A percentile compares a stretch with the other conserved stretches of the same genome.
phyloP scores from a whole-genome alignment of 2,888 invertebrate species.

The Acanthosepion esculentum region DNA sequence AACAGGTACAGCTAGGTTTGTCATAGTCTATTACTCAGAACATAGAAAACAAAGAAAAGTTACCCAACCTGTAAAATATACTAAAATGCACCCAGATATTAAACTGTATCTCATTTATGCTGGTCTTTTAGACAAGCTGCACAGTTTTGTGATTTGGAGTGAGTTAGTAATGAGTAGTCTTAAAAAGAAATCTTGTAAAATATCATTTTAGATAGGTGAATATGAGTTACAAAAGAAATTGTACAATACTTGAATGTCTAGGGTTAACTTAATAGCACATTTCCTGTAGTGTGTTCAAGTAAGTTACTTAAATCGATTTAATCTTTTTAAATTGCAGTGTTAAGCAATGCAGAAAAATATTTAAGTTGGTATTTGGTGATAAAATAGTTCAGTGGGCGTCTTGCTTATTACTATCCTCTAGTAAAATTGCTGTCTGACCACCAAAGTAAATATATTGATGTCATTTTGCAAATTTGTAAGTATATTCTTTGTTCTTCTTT shows the following conservation, averaged over 20 bases:
- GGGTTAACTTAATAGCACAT: too few relatives aligned
- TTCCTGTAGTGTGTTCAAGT: background rate
- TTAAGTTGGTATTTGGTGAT: background rate
- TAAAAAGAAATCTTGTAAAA: too few relatives aligned
- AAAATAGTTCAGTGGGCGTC: background rate
- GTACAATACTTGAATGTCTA: too few relatives aligned
- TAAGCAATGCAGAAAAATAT: background rate
- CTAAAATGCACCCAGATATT: background rate
- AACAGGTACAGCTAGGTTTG: too few relatives aligned
- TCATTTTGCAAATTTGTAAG: background rate
- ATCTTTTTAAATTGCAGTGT: background rate
- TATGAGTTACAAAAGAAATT: too few relatives aligned
- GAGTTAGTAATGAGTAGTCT: too few relatives aligned
- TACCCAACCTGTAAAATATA: background rate
- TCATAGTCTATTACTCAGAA: background rate
- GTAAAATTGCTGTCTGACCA: background rate
- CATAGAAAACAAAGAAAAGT: background rate
- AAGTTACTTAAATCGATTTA: background rate
- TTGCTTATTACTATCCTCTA: background rate
- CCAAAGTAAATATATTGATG: background rate
- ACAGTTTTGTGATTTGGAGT: background rate
- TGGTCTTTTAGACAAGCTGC: background rate
- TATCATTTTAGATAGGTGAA: too few relatives aligned
- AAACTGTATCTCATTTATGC: background rate
- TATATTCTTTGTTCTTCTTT: too few relatives aligned